These are phyloP conservation scores for Eucera pruinosa DNA, from an alignment of 2,888 invertebrate species.

Conservation along the genomic window DNA sequence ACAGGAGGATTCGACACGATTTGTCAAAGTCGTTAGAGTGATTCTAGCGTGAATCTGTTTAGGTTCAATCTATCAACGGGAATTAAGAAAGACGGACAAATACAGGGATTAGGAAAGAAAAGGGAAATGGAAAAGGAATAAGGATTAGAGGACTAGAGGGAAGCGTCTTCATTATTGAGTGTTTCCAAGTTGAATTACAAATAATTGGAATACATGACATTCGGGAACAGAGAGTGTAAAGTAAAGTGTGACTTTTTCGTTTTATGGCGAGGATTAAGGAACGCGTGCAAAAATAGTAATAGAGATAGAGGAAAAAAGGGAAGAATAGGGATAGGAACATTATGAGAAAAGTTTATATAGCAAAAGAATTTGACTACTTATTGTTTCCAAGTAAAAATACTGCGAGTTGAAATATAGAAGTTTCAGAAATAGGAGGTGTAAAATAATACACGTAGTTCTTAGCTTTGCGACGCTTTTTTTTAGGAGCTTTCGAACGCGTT, in stretches of 20 bases:
- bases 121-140: no score
- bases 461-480: neutral
- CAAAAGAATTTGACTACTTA: no score
- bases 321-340: no score
- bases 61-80: neutral
- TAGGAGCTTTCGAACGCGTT: neutral
- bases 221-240: neutral
- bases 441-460: no score
- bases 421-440: no score
- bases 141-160: neutral
- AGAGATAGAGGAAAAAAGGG: no score
- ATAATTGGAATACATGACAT: neutral
- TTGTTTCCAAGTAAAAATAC: no score
- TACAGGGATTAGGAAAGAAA: neutral
- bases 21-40: slow-evolving; percentile 41
- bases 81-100: slow-evolving; percentile 1
- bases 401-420: no score
- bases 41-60: neutral
- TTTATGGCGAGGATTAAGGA: no score
- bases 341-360: no score
- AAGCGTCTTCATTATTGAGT: neutral
- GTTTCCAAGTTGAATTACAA: neutral
- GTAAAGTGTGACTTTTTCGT: no score
- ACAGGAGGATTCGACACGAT: slow-evolving; percentile 44
- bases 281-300: no score